phyloP scores from a whole-genome alignment of 2,113 vertebrate species.

The Dasyprocta punctata region DNA sequence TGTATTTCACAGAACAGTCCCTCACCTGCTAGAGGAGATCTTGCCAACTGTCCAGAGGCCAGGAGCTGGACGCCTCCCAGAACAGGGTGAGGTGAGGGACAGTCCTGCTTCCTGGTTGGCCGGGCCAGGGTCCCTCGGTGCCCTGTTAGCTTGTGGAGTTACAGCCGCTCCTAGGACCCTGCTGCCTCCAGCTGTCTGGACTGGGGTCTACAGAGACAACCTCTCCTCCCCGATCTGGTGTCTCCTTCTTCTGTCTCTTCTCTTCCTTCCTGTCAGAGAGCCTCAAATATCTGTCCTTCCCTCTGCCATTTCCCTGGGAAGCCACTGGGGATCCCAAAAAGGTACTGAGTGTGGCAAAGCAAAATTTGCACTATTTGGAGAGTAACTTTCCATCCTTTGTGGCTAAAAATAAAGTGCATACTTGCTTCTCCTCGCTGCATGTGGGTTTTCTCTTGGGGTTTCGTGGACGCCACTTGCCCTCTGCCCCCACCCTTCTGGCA shows the following conservation, averaged over 20 bases:
- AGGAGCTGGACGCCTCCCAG: neutral
- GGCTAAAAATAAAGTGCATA: constrained; percentile 59
- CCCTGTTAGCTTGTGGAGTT: neutral
- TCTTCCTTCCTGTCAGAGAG: neutral
- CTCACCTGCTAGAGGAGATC: neutral
- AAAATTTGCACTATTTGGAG: constrained; percentile 54
- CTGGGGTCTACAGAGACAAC: neutral
- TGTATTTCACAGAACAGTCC: neutral
- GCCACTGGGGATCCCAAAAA: constrained; percentile 42
- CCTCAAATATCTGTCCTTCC: neutral
- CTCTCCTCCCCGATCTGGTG: no score
- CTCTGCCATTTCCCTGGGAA: neutral
- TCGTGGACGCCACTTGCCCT: neutral
- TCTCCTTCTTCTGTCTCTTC: neutral
- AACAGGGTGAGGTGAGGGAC: neutral
- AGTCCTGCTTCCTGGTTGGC: neutral
- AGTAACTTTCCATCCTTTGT: constrained; percentile 50
- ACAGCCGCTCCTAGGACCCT: neutral
- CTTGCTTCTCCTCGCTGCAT: neutral
- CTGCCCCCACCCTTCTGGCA: neutral
- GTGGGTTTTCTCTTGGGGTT: neutral
- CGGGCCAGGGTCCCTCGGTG: neutral
- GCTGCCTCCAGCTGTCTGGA: neutral
- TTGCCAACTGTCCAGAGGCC: neutral
- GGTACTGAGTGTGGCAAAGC: constrained; percentile 54